Evolutionary conservation across 2,888 invertebrate genomes (phyloP).

Genomic region (Netelia fuscicornis): DNA sequence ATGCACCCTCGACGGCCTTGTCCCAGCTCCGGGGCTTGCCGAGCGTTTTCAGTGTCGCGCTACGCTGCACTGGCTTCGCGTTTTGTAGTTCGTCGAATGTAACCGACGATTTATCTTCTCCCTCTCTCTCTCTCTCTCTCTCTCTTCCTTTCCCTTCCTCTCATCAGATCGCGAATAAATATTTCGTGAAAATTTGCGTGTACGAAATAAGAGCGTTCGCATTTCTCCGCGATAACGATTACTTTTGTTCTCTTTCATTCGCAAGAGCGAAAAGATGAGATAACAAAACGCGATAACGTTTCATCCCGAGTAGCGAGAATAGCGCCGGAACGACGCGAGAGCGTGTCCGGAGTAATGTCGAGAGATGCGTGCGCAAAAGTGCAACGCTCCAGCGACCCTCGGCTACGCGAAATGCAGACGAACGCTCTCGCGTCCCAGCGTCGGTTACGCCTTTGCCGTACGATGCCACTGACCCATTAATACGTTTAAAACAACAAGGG

Average conservation of each 20-base stretch:
- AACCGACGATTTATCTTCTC: conserved; percentile 18
- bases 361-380: conserved; percentile 73
- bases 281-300: conserved; percentile 31
- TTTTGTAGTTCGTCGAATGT: conserved; percentile 43
- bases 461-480: conserved; percentile 84
- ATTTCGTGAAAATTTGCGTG: conserved; percentile 34
- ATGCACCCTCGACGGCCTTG: conserved; percentile 82
- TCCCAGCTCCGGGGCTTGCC: conserved; percentile 75
- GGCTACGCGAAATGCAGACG: conserved; percentile 39
- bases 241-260: conserved; percentile 11
- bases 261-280: conserved; percentile 32
- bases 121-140: background rate
- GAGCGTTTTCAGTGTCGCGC: conserved; percentile 56
- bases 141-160: background rate
- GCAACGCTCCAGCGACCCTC: conserved; percentile 81
- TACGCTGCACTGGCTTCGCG: conserved; percentile 55
- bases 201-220: conserved; percentile 15
- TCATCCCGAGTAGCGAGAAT: conserved; percentile 37
- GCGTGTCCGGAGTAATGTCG: conserved; percentile 49
- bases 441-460: conserved; percentile 71
- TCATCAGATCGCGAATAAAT: conserved; percentile 13
- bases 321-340: conserved; percentile 61
- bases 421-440: conserved; percentile 7
- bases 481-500: conserved; percentile 78
- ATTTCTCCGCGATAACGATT: conserved; percentile 6